Conservation (phyloP, 2,113 vertebrate species). For the Syngnathus typhle region DNA sequence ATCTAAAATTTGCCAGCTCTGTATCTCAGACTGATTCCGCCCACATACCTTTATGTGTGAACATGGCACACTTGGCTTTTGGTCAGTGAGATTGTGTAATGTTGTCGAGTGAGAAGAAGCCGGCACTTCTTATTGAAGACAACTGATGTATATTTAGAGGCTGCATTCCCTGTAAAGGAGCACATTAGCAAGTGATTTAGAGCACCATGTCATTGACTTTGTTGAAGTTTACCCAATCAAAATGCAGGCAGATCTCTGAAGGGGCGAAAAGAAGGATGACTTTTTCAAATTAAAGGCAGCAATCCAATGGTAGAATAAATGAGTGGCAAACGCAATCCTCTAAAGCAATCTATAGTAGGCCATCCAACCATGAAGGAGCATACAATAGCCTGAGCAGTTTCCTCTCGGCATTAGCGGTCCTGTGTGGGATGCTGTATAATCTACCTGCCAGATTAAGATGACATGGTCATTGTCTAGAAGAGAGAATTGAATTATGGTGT, state of each 20-base stretch:
- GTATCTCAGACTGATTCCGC: constrained; percentile 5
- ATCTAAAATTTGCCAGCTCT: constrained; percentile 23
- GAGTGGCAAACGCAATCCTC: constrained; percentile 62
- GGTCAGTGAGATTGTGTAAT: constrained; percentile 28
- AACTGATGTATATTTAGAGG: constrained; percentile 35
- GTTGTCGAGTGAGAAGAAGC: constrained; percentile 9
- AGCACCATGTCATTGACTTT: constrained; percentile 22
- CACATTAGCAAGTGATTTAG: constrained; percentile 21
- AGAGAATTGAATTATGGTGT: constrained; percentile 71
- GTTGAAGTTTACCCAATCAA: constrained; percentile 37
- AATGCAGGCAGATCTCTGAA: constrained; percentile 30
- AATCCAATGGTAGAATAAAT: constrained; percentile 49
- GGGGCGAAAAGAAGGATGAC: constrained; percentile 26
- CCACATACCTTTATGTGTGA: constrained; percentile 40
- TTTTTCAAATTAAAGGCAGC: constrained; percentile 45
- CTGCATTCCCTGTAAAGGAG: constrained; percentile 2
- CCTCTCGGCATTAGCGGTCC: constrained; percentile 58
- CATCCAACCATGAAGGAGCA: constrained; percentile 61
- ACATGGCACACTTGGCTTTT: constrained; percentile 13
- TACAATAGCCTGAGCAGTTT: constrained; percentile 56
- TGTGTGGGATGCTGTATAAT: constrained; percentile 66
- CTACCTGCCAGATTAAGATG: constrained; percentile 75
- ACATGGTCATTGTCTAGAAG: constrained; percentile 71
- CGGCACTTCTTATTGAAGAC: constrained; percentile 9
- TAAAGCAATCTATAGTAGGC: constrained; percentile 62